phyloP scores from a whole-genome alignment of 1,140 invertebrate genomes.

The Olivierus martensii region DNA sequence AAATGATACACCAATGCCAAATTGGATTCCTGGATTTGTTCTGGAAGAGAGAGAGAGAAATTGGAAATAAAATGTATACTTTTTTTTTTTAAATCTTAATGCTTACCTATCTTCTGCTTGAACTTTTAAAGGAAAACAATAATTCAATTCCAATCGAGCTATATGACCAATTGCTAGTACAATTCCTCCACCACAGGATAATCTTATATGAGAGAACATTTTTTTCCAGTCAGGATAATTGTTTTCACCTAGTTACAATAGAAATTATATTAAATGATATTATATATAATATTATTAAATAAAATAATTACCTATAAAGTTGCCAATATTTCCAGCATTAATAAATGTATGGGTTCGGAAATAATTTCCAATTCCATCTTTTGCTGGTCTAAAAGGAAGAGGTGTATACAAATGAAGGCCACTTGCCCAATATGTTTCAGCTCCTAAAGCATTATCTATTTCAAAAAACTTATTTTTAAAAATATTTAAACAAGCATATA shows the following conservation, averaged over 20 bases:
- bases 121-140: conserved; percentile 49
- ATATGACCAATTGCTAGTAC: conserved; percentile 57
- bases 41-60: conserved; percentile 1
- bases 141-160: conserved; percentile 74
- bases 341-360: conserved; percentile 70
- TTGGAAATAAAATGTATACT: too few relatives aligned
- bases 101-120: conserved; percentile 32
- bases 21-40: conserved; percentile 45
- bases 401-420: conserved; percentile 70
- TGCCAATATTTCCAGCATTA: conserved; percentile 61
- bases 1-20: conserved; percentile 54
- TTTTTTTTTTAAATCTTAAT: too few relatives aligned
- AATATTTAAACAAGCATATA: too few relatives aligned
- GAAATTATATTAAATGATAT: too few relatives aligned
- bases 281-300: too few relatives aligned
- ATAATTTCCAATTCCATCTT: conserved; percentile 56
- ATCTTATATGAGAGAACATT: conserved; percentile 19
- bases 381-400: conserved; percentile 61
- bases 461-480: too few relatives aligned
- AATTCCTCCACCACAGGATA: conserved; percentile 53
- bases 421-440: conserved; percentile 57
- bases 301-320: conserved; percentile 29
- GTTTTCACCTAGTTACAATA: conserved; percentile 22
- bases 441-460: conserved; percentile 32
- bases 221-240: conserved; percentile 23